Base-by-base conservation (phyloP, 2,888 invertebrate species). In the Orchesella flavescens region DNA sequence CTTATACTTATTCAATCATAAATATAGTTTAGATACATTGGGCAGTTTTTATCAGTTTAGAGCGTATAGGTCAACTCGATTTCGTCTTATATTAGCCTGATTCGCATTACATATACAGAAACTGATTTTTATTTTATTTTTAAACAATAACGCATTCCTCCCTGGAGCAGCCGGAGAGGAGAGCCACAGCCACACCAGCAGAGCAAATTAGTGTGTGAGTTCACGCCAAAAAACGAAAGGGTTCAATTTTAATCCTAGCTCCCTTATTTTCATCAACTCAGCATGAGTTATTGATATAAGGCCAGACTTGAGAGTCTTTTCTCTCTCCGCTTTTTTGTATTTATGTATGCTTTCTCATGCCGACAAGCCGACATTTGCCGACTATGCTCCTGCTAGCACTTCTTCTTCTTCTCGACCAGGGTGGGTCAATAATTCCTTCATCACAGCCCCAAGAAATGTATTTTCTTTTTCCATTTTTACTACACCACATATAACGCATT, bases 251-350 rank as follows among this genome's bases (percentile, higher is more conserved):
- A 81, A 74, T 74, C 74, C 74, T 74, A 74, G 68, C 81, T 65
- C 75, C 68, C 81, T 81, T 74, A 81, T 81, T 81, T 81, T 81
- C 81, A 81, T 81, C 81, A 81, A 57, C 81, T 75, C 81, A 81
- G 81, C 81, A 81, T 81, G 81, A 81, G 81, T 81, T 81, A 81
- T 81, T 81, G 74, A 81, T 81, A 81, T 43, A 81, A 81, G 68
- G 81, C 44, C 44, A 49, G 68, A 21, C 66, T 34, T 34, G 34
- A 34, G 34, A 34, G 34, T 34, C 34, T 34, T 34, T 34, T 34
- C 34, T 34, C 34, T 73, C 19, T 15, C 49, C 12, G 12, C 55
- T 68, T 15, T 55, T 65, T 49, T 72, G 21, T 71, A 12, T 78
- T 5, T 61, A 17, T 24, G 46, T 66, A 61, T n/a, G 49, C 63